Evolutionary conservation across 2,797 vertebrate species (phyloP).

Genomic region (Crenichthys baileyi): DNA sequence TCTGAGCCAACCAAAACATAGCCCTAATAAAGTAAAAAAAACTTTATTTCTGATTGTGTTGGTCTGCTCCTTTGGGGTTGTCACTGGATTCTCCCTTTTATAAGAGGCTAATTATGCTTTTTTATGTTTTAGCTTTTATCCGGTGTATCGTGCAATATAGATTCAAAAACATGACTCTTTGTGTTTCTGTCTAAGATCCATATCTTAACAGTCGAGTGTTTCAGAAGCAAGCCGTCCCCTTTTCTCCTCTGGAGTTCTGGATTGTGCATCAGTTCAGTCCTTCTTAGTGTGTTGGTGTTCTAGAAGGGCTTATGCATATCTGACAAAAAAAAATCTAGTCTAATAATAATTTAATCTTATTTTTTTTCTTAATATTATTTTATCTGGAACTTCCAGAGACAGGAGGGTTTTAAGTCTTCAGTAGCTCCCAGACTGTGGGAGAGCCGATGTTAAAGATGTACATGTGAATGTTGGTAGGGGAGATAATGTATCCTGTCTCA

Average conservation of each 20-base stretch:
- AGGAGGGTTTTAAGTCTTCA: constrained; percentile 45
- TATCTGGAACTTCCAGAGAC: constrained; percentile 54
- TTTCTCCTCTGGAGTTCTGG: constrained; percentile 51
- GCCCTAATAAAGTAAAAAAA: constrained; percentile 14
- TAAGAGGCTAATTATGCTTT: constrained; percentile 19
- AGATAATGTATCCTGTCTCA: constrained; percentile 66
- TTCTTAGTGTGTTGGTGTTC: constrained; percentile 67
- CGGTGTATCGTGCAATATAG: constrained; percentile 47
- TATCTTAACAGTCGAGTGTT: constrained; percentile 34
- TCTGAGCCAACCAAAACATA: neutral
- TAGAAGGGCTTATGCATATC: constrained; percentile 83
- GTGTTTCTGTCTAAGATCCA: constrained; percentile 42
- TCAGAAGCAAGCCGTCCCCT: constrained; percentile 26
- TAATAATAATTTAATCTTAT: constrained; percentile 70
- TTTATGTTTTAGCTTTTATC: constrained; percentile 30
- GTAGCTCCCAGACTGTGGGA: constrained; percentile 69
- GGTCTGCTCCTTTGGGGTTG: constrained; percentile 13
- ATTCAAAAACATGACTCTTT: constrained; percentile 47
- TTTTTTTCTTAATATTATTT: constrained; percentile 59
- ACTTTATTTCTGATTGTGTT: constrained; percentile 26
- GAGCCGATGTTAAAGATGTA: constrained; percentile 72
- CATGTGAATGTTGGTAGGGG: constrained; percentile 77
- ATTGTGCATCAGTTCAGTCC: constrained; percentile 68
- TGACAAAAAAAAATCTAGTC: constrained; percentile 57
- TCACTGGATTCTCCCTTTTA: constrained; percentile 1